phyloP scores from a whole-genome alignment of 1,140 invertebrate species.

The Aphelinus atriplicis region DNA sequence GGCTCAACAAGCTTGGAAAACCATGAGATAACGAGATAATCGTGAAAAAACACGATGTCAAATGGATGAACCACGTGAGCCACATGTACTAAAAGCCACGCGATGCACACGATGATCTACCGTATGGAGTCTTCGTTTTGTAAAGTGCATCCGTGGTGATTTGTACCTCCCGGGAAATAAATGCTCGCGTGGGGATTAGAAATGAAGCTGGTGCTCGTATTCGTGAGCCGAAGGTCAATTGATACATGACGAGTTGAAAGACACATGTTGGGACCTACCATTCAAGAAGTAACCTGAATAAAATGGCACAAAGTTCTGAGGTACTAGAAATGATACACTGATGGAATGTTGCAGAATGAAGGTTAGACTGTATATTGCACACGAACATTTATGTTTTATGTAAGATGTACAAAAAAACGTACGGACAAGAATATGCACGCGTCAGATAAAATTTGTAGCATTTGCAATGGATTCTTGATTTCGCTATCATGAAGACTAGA shows the following conservation, averaged over 20 bases:
- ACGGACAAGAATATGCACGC: conserved; percentile 9
- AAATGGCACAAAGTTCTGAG: not conserved
- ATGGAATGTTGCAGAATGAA: conserved; percentile 8
- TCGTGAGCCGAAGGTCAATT: not conserved
- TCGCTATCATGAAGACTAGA: not conserved
- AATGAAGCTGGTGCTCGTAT: too few species aligned
- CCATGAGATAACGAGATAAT: conserved; percentile 35
- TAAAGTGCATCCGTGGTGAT: not conserved
- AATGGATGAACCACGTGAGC: too few species aligned
- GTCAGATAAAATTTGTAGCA: too few species aligned
- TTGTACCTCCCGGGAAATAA: too few species aligned
- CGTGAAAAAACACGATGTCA: too few species aligned
- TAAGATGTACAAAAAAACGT: not conserved
- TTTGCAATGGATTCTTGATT: not conserved
- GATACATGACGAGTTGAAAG: not conserved
- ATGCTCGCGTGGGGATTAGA: too few species aligned
- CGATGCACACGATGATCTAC: conserved; percentile 9
- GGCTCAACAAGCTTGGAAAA: conserved; percentile 46
- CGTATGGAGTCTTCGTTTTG: conserved; percentile 21
- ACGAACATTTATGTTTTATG: not conserved
- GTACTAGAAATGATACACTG: not conserved
- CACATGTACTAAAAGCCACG: not conserved
- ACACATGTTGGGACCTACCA: not conserved
- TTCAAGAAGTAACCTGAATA: not conserved
- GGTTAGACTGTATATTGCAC: conserved; percentile 25